Percentiles rank a stretch among this genome's conserved stretches.
phyloP scores from a whole-genome alignment of 1,140 invertebrate genomes.

The Polypedilum vanderplanki region DNA sequence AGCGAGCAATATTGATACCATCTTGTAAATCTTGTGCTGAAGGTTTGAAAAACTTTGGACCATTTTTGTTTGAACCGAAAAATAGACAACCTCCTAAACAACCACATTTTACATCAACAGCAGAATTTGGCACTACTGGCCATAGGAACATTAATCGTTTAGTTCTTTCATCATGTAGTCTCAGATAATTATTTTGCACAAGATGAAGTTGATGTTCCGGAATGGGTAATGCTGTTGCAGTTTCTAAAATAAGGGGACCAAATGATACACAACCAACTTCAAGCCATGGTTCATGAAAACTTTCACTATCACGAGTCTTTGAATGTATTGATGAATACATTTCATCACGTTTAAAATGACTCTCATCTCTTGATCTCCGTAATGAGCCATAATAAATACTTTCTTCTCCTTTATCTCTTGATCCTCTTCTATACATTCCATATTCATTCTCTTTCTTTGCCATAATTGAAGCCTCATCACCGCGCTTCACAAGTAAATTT shows the following conservation, averaged over 20 bases:
- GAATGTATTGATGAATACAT: slow-evolving; percentile 29
- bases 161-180: slow-evolving; percentile 77
- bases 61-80: slow-evolving; percentile 85
- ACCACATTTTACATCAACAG: slow-evolving; percentile 66
- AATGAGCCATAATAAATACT: slow-evolving; percentile 30
- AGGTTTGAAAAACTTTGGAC: slow-evolving; percentile 79
- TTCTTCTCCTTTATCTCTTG: slow-evolving; percentile 24
- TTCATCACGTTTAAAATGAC: slow-evolving; percentile 35
- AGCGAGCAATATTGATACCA: slow-evolving; percentile 72
- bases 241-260: slow-evolving; percentile 86
- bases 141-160: slow-evolving; percentile 94
- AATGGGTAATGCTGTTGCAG: slow-evolving; percentile 72
- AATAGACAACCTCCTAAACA: slow-evolving; percentile 92
- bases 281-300: slow-evolving; percentile 68
- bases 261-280: slow-evolving; percentile 86
- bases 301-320: slow-evolving; percentile 30
- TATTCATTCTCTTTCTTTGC: slow-evolving; percentile 29
- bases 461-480: slow-evolving; percentile 37
- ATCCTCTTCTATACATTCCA: slow-evolving; percentile 24
- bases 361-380: slow-evolving; percentile 26
- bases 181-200: slow-evolving; percentile 78
- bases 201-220: slow-evolving; percentile 67
- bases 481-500: slow-evolving; percentile 30
- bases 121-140: slow-evolving; percentile 53
- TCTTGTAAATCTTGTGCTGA: slow-evolving; percentile 69